Evolutionary conservation across 2,797 vertebrate genomes (phyloP), one percentile per base, ranked within the genome.

Genomic region (Huso huso): DNA sequence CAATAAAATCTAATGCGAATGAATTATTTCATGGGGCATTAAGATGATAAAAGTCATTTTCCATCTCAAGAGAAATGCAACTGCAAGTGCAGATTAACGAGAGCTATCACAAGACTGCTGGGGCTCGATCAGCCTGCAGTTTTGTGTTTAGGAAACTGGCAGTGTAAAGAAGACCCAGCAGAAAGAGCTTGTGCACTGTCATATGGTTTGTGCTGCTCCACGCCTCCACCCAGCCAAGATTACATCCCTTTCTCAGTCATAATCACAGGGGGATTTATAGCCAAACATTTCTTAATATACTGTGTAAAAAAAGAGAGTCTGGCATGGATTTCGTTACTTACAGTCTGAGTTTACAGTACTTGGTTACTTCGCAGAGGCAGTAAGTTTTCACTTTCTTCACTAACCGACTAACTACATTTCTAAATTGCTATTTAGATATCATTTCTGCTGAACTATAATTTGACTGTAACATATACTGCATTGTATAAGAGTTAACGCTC

Each of bases 301-400:
- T 37, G 37, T 37, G 37, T 37, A 37, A 37, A 37, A 37, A 37
- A 2, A 37, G 23, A 37, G 5, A 37, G 0, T 37, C 37, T 37
- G 59, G 59, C 77, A 90, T 87, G 84, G 84, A 84, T 6, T 89
- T 87, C 76, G 70, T 87, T 68, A 74, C 75, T 48, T 79, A 84
- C 63, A 74, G 77, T 53, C 71, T 78, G 71, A 77, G 76, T 67
- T 55, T 85, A 75, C 75, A 79, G 68, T 84, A 77, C 69, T 76
- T 89, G 73, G 76, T 88, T 68, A 63, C 18, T 8, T 7, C 18
- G 50, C 73, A 68, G 49, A 71, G 61, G 70, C 66, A 51, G 78
- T 81, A 70, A 82, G 81, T 85, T 65, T 64, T 18, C 18, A 6
- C 62, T 49, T 58, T 58, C 15, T 58, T 58, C 10, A n/a, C 55